Percentiles rank a stretch among this genome's conserved stretches.
Conservation (phyloP, 30 jellyfish, hydroid and myxozoan species). For the Aurelia aurita region DNA sequence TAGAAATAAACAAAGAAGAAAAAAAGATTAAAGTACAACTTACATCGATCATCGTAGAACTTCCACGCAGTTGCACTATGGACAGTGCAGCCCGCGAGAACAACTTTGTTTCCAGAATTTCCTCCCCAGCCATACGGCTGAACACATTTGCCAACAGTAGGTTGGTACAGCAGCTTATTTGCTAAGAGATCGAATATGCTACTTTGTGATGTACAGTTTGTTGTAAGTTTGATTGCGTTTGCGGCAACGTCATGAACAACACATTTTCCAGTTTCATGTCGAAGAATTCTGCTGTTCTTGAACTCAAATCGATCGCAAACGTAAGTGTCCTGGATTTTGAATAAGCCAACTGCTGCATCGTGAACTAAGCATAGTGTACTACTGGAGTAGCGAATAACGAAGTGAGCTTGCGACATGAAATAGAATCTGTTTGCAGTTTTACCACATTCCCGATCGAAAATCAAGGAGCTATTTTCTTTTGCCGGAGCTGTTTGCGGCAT, state of each 20-base stretch:
- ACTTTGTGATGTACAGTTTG: slow-evolving; percentile 34
- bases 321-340: slow-evolving; percentile 12
- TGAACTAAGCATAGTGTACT: slow-evolving; percentile 46
- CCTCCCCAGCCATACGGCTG: too few species aligned
- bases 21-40: too few species aligned
- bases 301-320: slow-evolving; percentile 55
- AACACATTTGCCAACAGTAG: too few species aligned
- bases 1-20: too few species aligned
- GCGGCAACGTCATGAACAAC: not conserved
- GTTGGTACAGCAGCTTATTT: too few species aligned
- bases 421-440: slow-evolving; percentile 2
- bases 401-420: slow-evolving; percentile 30
- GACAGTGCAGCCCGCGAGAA: too few species aligned
- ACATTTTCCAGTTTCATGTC: slow-evolving; percentile 46
- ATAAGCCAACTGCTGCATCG: not conserved
- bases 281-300: slow-evolving; percentile 6
- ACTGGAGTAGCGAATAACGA: slow-evolving; percentile 10
- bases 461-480: not conserved
- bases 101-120: too few species aligned
- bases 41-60: not conserved
- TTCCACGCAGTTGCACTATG: too few species aligned
- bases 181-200: slow-evolving; percentile 2
- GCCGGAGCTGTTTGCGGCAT: slow-evolving; percentile 9
- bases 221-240: slow-evolving; percentile 9
- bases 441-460: slow-evolving; percentile 6